Base-by-base conservation (phyloP, 2,797 vertebrate species). In the Geotria australis region DNA sequence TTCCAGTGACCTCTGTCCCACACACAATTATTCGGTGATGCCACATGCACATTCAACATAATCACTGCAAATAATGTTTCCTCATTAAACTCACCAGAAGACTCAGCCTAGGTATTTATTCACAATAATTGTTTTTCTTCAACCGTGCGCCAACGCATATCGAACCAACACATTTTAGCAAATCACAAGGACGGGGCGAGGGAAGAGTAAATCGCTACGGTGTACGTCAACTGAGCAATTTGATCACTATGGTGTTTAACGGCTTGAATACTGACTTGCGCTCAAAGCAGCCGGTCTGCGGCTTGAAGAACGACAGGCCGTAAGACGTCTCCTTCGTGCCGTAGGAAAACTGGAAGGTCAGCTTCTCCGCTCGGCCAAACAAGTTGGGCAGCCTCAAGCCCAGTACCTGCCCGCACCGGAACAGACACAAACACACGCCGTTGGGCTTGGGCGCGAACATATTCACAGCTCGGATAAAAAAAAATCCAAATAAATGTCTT, bases 341-440 rank as follows among this genome's bases (percentile, higher is more conserved):
- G 0, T 96, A 95, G n/a, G 89, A 95, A 68, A 96, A 96, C 72
- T 96, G 89, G 65, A 95, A 93, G 48, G 84, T 91, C 59, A 89
- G 74, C 64, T 88, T 93, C 64, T 96, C 89, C 10, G 88, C 89
- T 46, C 85, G 78, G 12, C 89, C 89, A 2, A 88, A 63, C 60
- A 82, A 70, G 62, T 96, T 96, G 15, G 88, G 88, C 48, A 94
- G 71, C 65, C 89, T 96, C 51, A 94, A 64, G 46, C 89, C 89
- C 24, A 96, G 74, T 0, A 95, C 86, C 86, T 94, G 51, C 0
- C 10, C 58, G 53, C 56, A 56, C 64, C 2, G 11, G 12, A 58
- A 55, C 2, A 58, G 46, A 7, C 47, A 24, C 14, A 58, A 14
- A 46, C 2, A 59, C 56, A 59, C n/a, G 24, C 7, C 57, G 38